A percentile compares a stretch with the other conserved stretches of the same genome.
These are phyloP conservation scores for Malurus splendens DNA, from an alignment of 2,797 vertebrate species.

Conservation along the genomic window DNA sequence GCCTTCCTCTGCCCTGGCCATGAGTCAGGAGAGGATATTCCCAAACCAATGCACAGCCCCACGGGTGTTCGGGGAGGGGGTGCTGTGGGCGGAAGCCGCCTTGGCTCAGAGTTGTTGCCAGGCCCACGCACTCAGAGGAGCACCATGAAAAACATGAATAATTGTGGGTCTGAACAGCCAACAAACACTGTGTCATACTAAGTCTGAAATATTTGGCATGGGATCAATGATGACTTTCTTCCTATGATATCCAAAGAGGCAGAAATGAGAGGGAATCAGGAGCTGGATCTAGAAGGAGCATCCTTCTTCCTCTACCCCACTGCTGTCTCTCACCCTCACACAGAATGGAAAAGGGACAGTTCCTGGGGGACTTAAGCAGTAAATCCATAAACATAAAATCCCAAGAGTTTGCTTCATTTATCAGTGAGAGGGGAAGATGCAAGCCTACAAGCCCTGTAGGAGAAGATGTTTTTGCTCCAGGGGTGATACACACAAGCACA, in stretches of 20 bases:
- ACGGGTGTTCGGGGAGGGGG: not conserved
- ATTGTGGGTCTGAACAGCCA: slow-evolving; percentile 4
- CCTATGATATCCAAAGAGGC: not conserved
- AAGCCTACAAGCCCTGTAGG: not conserved
- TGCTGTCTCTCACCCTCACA: not conserved
- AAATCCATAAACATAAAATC: not conserved
- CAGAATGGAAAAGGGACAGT: not conserved
- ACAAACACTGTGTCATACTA: not conserved
- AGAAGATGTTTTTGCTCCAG: not conserved
- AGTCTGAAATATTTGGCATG: slow-evolving; percentile 7
- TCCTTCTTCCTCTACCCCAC: not conserved
- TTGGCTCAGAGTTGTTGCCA: not conserved
- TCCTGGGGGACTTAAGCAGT: not conserved
- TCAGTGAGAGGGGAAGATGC: not conserved
- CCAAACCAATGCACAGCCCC: fast-evolving
- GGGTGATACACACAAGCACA: not conserved
- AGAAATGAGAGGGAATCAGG: not conserved
- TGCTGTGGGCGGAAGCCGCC: not conserved
- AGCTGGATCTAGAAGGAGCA: not conserved
- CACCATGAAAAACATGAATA: not conserved
- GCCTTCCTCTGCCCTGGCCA: not conserved
- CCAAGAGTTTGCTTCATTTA: not conserved
- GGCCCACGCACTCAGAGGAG: not conserved
- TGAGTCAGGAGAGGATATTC: not conserved
- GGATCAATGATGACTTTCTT: not conserved